A percentile compares a stretch with the other conserved stretches of the same genome.
Evolutionary conservation across 2,797 vertebrate species (phyloP).

Genomic region (Pterois miles): DNA sequence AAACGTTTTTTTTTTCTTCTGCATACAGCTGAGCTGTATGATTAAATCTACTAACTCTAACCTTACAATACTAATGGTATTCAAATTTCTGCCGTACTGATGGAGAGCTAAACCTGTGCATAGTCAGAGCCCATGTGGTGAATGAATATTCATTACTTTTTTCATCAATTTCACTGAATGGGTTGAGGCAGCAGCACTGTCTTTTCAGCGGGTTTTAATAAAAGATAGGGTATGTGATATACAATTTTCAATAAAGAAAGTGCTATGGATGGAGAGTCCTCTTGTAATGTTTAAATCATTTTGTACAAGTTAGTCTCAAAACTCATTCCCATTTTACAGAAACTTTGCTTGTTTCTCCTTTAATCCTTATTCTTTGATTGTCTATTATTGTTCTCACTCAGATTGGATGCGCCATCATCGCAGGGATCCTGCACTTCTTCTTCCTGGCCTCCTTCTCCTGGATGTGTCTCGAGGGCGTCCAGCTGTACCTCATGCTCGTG

Average conservation of each 20-base stretch:
- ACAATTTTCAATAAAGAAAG: conserved; percentile 34
- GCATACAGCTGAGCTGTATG: conserved; percentile 38
- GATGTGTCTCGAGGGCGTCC: conserved; percentile 99
- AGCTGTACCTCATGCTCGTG: conserved; percentile 98
- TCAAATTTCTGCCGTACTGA: conserved; percentile 49
- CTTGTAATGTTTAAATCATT: conserved; percentile 13
- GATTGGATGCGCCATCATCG: conserved; percentile 98
- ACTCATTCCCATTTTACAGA: conserved; percentile 2
- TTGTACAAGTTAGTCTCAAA: background rate
- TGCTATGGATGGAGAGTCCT: background rate
- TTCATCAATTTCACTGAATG: conserved; percentile 42
- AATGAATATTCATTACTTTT: conserved; percentile 70
- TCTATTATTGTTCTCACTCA: conserved; percentile 68
- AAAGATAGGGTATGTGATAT: conserved; percentile 30
- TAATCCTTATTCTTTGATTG: background rate
- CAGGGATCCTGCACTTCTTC: conserved; percentile 98
- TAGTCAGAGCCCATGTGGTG: conserved; percentile 52
- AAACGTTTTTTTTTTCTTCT: conserved; percentile 6
- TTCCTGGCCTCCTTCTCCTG: conserved; percentile 98
- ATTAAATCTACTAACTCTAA: conserved; percentile 57
- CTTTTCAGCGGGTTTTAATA: conserved; percentile 57
- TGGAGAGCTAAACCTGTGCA: conserved; percentile 53
- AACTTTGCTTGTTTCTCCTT: background rate
- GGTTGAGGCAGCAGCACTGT: conserved; percentile 18
- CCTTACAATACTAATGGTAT: conserved; percentile 58